phyloP scores from a whole-genome alignment of 1,140 invertebrate species.

The Conus betulinus region DNA sequence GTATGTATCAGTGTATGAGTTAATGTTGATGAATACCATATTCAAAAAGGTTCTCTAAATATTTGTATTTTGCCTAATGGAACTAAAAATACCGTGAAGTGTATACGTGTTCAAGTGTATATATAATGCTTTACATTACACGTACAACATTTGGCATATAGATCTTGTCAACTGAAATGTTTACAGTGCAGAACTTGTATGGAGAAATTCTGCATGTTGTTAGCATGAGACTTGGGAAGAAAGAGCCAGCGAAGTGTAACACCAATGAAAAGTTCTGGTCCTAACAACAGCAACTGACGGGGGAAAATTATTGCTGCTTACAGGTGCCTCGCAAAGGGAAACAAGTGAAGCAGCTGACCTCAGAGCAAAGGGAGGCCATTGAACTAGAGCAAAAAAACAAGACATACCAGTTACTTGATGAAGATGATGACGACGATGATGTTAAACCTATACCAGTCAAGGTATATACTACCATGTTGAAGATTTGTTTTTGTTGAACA shows the following conservation, averaged over 20 bases:
- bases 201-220: not conserved
- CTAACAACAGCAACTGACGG: not conserved
- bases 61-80: too few species aligned
- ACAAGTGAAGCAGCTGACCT: constrained; percentile 64
- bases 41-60: too few species aligned
- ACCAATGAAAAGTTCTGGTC: not conserved
- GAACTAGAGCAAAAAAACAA: constrained; percentile 75
- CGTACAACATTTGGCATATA: too few species aligned
- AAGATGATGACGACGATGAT: constrained; percentile 72
- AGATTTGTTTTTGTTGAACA: too few species aligned
- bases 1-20: too few species aligned
- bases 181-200: too few species aligned
- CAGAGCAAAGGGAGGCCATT: constrained; percentile 65
- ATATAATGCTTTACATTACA: too few species aligned
- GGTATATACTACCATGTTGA: constrained; percentile 10
- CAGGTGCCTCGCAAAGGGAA: constrained; percentile 70
- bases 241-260: not conserved
- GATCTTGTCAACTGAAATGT: too few species aligned
- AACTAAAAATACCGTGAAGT: too few species aligned
- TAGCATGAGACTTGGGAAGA: not conserved
- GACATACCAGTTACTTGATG: constrained; percentile 73
- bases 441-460: constrained; percentile 37
- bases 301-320: not conserved
- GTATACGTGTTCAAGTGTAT: too few species aligned
- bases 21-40: too few species aligned